A percentile compares a stretch with the other conserved stretches of the same genome.
Conservation (phyloP, 2,797 vertebrate species). For the Hoplostethus atlanticus region DNA sequence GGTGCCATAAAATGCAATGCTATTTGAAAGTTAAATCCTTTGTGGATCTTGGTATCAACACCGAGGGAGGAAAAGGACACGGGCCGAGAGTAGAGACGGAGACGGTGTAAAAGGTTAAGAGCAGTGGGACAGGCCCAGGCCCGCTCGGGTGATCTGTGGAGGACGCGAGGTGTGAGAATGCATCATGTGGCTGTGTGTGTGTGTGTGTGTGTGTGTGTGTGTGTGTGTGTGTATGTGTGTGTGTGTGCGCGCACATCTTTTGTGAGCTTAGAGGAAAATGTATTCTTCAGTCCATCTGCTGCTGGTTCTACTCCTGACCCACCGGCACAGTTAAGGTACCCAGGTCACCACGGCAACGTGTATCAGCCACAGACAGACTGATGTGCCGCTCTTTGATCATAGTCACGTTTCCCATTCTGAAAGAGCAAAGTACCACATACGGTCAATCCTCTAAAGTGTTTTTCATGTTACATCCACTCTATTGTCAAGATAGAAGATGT, state of each 20-base stretch:
- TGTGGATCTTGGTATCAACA: conserved; percentile 35
- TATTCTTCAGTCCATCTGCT: conserved; percentile 61
- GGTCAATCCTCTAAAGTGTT: background rate
- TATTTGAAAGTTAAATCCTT: conserved; percentile 38
- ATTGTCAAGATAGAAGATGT: background rate
- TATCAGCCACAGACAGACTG: conserved; percentile 18
- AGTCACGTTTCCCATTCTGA: background rate
- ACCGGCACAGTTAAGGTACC: conserved; percentile 45
- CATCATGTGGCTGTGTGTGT: too few species aligned
- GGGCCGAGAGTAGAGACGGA: conserved; percentile 38
- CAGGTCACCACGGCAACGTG: conserved; percentile 51
- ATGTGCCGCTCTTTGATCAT: conserved; percentile 5
- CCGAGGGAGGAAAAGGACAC: conserved; percentile 28
- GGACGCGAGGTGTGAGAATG: conserved; percentile 52
- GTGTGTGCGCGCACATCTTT: background rate
- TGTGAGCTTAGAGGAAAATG: conserved; percentile 44
- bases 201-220: background rate
- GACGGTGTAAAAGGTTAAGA: conserved; percentile 50
- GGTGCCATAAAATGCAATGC: background rate
- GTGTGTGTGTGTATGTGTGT: background rate
- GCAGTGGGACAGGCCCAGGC: conserved; percentile 24
- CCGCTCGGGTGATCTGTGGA: conserved; percentile 54
- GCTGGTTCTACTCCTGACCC: conserved; percentile 44
- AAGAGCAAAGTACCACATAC: background rate
- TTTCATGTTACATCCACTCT: background rate